Conservation (phyloP, 2,888 invertebrate species). For the Temnothorax unifasciatus region DNA sequence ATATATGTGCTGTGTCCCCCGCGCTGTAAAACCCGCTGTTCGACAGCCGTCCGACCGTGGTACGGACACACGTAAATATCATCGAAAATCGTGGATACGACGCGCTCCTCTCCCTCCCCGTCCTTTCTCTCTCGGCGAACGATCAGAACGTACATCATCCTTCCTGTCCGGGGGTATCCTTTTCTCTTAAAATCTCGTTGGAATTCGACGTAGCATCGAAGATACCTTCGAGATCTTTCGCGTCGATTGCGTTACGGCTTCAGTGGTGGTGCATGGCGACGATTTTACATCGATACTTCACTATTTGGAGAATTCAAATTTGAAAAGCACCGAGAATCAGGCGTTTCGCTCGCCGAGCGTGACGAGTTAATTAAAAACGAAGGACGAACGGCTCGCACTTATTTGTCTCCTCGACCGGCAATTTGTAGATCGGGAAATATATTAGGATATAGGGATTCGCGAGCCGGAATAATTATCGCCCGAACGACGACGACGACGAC, state of each 20-base stretch:
- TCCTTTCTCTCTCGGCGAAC: constrained; percentile 13
- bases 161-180: constrained; percentile 43
- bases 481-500: neutral
- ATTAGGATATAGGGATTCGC: constrained; percentile 5
- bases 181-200: constrained; percentile 58
- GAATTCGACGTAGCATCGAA: constrained; percentile 63
- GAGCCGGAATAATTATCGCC: constrained; percentile 31
- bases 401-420: constrained; percentile 28
- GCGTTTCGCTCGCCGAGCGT: constrained; percentile 47
- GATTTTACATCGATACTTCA: constrained; percentile 44
- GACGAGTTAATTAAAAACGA: constrained; percentile 73
- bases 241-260: constrained; percentile 55
- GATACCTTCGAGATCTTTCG: constrained; percentile 62
- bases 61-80: constrained; percentile 70
- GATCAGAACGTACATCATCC: constrained; percentile 61
- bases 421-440: constrained; percentile 47
- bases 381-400: neutral
- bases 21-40: constrained; percentile 72
- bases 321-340: constrained; percentile 24
- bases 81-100: constrained; percentile 64
- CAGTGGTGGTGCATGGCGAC: constrained; percentile 1
- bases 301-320: constrained; percentile 68
- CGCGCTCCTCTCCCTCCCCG: constrained; percentile 3
- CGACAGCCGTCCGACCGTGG: constrained; percentile 70
- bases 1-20: constrained; percentile 44